Percentiles rank a stretch among this genome's conserved stretches.
Conservation (phyloP, 2,797 vertebrate genomes). For the Ceryle rudis region DNA sequence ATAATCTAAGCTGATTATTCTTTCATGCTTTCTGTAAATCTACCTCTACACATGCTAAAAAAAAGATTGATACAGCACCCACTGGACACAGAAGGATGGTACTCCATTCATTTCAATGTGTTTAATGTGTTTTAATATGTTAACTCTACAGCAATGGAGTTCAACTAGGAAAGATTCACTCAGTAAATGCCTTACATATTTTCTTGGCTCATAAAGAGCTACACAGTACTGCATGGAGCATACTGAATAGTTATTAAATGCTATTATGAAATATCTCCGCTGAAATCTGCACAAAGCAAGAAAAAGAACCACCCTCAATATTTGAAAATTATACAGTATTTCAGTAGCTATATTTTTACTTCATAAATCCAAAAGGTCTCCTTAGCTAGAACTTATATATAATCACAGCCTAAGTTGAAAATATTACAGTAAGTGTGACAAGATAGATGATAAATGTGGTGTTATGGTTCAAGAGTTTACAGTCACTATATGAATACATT, state of each 20-base stretch:
- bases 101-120: not conserved
- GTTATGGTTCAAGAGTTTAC: not conserved
- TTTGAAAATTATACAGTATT: not conserved
- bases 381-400: not conserved
- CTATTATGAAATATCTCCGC: not conserved
- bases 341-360: not conserved
- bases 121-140: not conserved
- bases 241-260: not conserved
- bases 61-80: not conserved
- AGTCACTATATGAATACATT: not conserved
- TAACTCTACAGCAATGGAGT: not conserved
- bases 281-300: not conserved
- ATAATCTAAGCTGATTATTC: not conserved
- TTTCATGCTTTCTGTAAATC: not conserved
- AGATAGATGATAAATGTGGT: not conserved
- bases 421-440: conserved; percentile 4
- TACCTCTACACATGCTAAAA: not conserved
- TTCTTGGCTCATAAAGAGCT: not conserved
- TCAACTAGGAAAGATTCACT: not conserved
- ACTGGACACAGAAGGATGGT: not conserved
- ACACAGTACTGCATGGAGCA: not conserved
- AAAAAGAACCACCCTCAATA: not conserved
- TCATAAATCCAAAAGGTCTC: not conserved
- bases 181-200: not conserved
- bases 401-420: not conserved